phyloP scores from a whole-genome alignment of 2,113 vertebrate genomes.

The Kobus ellipsiprymnus region DNA sequence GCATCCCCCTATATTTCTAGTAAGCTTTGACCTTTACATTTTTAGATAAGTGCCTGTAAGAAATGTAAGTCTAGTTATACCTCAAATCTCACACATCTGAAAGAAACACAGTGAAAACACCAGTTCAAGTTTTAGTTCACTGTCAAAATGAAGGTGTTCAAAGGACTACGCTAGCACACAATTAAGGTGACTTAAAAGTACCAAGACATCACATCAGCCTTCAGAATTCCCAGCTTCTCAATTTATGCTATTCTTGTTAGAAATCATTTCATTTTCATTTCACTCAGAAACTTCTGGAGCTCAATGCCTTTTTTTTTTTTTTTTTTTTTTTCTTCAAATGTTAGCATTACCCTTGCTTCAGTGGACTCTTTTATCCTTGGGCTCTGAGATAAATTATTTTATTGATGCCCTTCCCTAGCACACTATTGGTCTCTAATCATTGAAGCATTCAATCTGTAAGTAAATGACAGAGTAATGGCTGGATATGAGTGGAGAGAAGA shows the following conservation, averaged over 20 bases:
- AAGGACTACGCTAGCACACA: background rate
- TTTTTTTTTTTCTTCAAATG: background rate
- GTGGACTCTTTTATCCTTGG: background rate
- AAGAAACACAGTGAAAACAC: background rate
- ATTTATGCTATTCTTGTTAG: background rate
- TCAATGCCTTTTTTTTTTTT: background rate
- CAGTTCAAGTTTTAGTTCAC: background rate
- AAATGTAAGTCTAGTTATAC: background rate
- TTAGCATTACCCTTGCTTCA: background rate
- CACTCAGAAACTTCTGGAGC: background rate
- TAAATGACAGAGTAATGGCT: background rate
- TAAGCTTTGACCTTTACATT: background rate
- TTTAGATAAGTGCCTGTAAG: background rate
- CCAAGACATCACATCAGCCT: background rate
- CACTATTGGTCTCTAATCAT: background rate
- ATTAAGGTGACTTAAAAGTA: background rate
- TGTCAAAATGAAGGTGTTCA: background rate
- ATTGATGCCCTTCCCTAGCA: background rate
- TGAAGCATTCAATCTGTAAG: background rate
- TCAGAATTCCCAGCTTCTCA: background rate
- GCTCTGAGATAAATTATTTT: background rate
- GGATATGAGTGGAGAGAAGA: background rate
- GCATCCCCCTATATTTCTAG: background rate
- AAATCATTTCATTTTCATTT: constrained; percentile 10
- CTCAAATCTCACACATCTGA: background rate